Base-by-base conservation (phyloP, 2,888 invertebrate genomes). In the Cryptops parisi region DNA sequence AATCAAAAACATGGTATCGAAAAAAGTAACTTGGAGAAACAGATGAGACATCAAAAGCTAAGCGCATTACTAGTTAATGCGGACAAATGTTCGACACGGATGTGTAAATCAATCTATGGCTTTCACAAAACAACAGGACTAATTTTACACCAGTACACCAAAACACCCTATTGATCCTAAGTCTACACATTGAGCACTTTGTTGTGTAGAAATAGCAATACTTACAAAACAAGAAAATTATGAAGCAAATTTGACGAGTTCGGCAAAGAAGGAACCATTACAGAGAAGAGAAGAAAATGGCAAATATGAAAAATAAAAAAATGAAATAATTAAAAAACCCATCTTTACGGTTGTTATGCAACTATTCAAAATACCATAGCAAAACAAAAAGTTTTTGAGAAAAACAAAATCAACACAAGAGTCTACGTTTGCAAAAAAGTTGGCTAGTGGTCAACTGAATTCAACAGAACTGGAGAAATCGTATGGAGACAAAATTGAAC, bases 161-260 rank as follows among this genome's bases (percentile, higher is more conserved):
- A 41, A 12, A 41, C 43, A 41, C 43, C 43, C 43, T 41, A 41
- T 12, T 5, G 6, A 6, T 41, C 43, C 19, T 17, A 12, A 21
- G 6, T 41, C 43, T 41, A 41, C 6, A 41, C 43, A 41, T 41
- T 19, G 43, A 41, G 9, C n/a, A 41, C 43, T 12, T 9, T 17
- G 43, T 5, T 12, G 43, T 41, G 17, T 12, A 21, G 17, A 41
- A 6, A n/a, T 12, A 12, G 19, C n/a, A 21, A 41, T 41, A 41
- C 43, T 41, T 41, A 41, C 43, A 41, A 41, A 41, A 21, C 43
- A 41, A 41, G 43, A 41, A 41, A 41, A 41, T 41, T 41, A 41
- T 41, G 43, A 41, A 41, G 43, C 43, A 41, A 41, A 41, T 41
- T 41, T 41, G 43, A n/a, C 19, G n/a, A 6, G 19, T 12, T 41